Evolutionary conservation across 1,140 invertebrate genomes (phyloP).

Genomic region (Drosophila aff.): DNA sequence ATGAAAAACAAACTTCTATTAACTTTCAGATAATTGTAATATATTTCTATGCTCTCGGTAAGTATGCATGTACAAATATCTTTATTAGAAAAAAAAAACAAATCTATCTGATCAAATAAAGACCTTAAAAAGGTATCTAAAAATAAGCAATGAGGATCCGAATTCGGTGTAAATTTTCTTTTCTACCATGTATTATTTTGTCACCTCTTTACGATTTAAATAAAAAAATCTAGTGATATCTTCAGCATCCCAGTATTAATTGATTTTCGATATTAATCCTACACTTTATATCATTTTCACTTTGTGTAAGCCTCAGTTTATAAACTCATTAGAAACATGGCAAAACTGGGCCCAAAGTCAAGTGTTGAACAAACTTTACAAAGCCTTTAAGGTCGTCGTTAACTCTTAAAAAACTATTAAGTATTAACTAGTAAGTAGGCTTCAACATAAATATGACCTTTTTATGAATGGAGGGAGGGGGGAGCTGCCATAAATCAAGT

Average conservation of each 20-base stretch:
- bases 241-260: not conserved
- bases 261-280: not conserved
- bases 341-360: not conserved
- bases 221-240: not conserved
- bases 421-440: not conserved
- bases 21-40: no score
- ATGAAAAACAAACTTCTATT: no score
- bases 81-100: no score
- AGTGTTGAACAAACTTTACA: not conserved
- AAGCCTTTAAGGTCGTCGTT: not conserved
- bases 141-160: no score
- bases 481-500: constrained; percentile 16
- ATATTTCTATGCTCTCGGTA: no score
- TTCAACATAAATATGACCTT: constrained; percentile 12
- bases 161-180: no score
- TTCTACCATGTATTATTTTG: no score
- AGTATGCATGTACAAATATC: no score
- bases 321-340: not conserved
- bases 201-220: not conserved
- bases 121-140: no score
- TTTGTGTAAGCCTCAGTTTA: not conserved
- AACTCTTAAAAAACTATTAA: constrained; percentile 10
- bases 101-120: no score
- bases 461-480: not conserved
- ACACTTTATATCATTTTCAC: not conserved